phyloP scores from a whole-genome alignment of 2,113 vertebrate species.

The Dromas ardeola region DNA sequence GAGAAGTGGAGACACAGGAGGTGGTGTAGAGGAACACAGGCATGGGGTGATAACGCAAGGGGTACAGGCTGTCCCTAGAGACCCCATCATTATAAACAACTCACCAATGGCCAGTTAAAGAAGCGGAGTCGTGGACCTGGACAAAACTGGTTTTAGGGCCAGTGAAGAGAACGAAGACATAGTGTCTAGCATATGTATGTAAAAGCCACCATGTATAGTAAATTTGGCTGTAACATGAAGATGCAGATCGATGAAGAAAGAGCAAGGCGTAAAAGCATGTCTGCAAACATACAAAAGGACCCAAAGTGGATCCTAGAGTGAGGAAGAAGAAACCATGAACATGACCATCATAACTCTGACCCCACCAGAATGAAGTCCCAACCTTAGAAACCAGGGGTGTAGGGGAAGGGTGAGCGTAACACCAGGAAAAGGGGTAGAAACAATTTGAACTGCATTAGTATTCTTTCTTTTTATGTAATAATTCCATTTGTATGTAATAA shows the following conservation, averaged over 20 bases:
- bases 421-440: not conserved
- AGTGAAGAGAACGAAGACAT: not conserved
- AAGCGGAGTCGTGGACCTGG: not conserved
- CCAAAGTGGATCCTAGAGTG: not conserved
- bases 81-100: not conserved
- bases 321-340: not conserved
- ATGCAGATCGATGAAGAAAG: not conserved
- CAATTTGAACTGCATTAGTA: not conserved
- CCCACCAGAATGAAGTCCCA: not conserved
- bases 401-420: not conserved
- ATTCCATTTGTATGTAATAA: not conserved
- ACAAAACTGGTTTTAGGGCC: not conserved
- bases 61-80: not conserved
- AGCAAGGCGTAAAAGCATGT: not conserved
- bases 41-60: accelerated
- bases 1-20: not conserved
- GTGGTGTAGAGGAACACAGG: accelerated
- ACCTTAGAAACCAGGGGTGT: not conserved
- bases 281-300: not conserved
- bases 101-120: not conserved
- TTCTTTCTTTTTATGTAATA: not conserved
- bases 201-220: not conserved
- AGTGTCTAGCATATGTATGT: not conserved
- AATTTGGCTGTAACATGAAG: not conserved
- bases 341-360: not conserved